Base-by-base conservation (phyloP, 2,888 invertebrate genomes). In the Taphrorychus bicolor region DNA sequence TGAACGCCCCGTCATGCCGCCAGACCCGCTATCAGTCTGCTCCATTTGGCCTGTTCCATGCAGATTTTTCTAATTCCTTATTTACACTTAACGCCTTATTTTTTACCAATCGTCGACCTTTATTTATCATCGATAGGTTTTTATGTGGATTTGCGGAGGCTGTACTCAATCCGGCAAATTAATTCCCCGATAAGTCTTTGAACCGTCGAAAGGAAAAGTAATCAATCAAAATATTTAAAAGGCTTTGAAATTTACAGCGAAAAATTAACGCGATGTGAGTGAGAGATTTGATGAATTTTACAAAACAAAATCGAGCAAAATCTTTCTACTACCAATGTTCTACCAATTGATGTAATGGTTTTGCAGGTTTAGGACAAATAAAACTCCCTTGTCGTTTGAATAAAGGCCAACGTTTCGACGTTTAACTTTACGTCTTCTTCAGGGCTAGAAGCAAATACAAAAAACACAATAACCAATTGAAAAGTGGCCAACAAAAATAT, bases 21-120 rank as follows among this genome's bases (percentile, higher is more conserved):
- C 62, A 64, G 58, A 41, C 40, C 59, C 59, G 65, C 54, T 66
- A 66, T 66, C 65, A 58, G 58, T 40, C 54, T 59, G 59, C 54
- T 48, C 59, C 48, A 45, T 66, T 59, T 59, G 59, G 65, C 51
- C 59, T 59, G 65, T 48, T 53, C 23, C 48, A 66, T 66, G 65
- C 59, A 66, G 65, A 66, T 66, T 66, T 59, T 58, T 64, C 64
- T 64, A 64, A 64, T 58, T 64, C 58, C 51, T 22, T 18, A 45
- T 48, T 18, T 18, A 54, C 54, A 24, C 54, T 54, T 54, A 54
- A 23, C 21, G 17, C 51, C 16, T 51, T 45, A 45, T 45, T 45
- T 45, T 45, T 45, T 14, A 7, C 32, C 32, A 11, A 11, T 32
- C 1, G 7, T 32, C 9, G 32, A 32, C 32, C 45, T 45, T 17